A percentile compares a stretch with the other conserved stretches of the same genome.
These are phyloP conservation scores for Crotalus horridus DNA, from an alignment of 2,113 vertebrate genomes.

Conservation along the genomic window DNA sequence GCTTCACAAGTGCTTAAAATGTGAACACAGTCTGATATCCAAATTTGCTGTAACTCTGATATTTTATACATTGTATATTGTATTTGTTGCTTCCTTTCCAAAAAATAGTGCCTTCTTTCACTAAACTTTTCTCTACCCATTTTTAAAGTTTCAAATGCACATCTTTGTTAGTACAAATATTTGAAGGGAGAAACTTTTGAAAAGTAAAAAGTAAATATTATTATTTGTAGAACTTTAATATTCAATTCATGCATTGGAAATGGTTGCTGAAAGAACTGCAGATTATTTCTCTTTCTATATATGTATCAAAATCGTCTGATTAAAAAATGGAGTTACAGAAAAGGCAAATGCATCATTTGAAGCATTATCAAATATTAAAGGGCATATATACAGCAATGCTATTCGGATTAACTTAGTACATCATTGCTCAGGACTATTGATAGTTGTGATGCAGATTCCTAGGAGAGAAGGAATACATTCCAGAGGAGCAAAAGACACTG, in stretches of 20 bases:
- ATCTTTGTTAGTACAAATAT: neutral
- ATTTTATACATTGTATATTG: neutral
- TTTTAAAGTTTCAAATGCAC: conserved; percentile 2
- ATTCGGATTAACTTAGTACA: neutral
- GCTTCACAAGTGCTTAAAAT: neutral
- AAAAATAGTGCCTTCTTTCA: neutral
- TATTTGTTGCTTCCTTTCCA: neutral
- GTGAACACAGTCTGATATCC: neutral
- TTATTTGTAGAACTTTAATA: neutral
- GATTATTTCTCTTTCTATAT: neutral
- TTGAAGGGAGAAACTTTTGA: neutral
- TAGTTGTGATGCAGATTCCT: neutral
- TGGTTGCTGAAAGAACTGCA: neutral
- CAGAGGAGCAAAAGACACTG: too few relatives aligned
- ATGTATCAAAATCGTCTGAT: neutral
- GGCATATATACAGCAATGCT: neutral
- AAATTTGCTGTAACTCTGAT: neutral
- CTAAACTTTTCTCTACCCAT: neutral
- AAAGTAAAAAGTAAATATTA: neutral
- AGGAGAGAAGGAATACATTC: too few relatives aligned
- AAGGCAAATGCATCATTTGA: neutral
- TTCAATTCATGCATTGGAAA: neutral
- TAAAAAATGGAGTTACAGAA: neutral
- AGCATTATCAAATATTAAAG: neutral
- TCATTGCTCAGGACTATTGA: too few relatives aligned